phyloP scores from a whole-genome alignment of 1,140 invertebrate species.

The Brachionus plicatilis region DNA sequence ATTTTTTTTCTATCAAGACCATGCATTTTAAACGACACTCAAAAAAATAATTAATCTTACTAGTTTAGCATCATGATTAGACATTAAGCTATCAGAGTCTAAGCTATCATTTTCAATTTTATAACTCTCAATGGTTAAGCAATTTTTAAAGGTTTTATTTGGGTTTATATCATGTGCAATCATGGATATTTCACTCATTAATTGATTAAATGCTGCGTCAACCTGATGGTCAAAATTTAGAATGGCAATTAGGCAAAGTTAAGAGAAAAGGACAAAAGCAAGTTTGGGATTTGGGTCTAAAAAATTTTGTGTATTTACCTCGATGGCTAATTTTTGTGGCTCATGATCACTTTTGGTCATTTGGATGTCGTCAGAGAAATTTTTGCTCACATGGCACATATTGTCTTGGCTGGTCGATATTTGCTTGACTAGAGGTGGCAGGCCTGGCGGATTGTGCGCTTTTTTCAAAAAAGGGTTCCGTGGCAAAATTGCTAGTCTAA shows the following conservation, averaged over 20 bases:
- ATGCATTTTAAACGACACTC: background rate
- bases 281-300: background rate
- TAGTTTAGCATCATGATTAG: background rate
- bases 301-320: conserved; percentile 44
- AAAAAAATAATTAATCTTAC: conserved; percentile 2
- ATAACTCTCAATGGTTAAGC: conserved; percentile 25
- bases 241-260: background rate
- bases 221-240: conserved; percentile 5
- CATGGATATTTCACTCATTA: conserved; percentile 37
- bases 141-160: conserved; percentile 1
- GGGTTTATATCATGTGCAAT: conserved; percentile 11
- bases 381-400: conserved; percentile 42
- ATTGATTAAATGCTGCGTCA: conserved; percentile 18
- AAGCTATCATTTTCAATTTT: conserved; percentile 21
- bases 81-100: background rate
- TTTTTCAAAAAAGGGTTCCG: conserved; percentile 44
- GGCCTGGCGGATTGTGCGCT: conserved; percentile 42
- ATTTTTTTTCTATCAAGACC: background rate
- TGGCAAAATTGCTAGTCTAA: background rate
- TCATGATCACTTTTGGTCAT: conserved; percentile 50
- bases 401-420: conserved; percentile 15
- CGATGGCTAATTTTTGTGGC: conserved; percentile 45
- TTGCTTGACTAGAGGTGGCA: conserved; percentile 1
- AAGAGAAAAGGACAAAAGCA: background rate
- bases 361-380: conserved; percentile 49